Conservation (phyloP, 2,113 vertebrate genomes). For the Amphilophus citrinellus region DNA sequence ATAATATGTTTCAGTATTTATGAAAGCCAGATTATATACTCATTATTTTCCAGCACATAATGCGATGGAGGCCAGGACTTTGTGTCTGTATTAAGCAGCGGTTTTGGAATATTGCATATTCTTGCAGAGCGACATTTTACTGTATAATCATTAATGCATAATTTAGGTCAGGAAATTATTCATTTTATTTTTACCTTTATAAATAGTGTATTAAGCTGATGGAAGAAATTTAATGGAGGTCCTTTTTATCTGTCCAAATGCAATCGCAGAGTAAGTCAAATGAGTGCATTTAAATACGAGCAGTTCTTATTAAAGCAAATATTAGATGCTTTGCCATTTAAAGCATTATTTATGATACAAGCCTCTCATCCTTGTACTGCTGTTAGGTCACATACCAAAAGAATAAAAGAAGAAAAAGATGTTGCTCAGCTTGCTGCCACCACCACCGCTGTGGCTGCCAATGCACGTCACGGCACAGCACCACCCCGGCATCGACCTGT, state of each 20-base stretch:
- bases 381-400: conserved; percentile 10
- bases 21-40: background rate
- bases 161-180: background rate
- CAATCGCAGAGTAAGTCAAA: background rate
- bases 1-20: background rate
- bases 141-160: background rate
- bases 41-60: background rate
- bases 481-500: conserved; percentile 42
- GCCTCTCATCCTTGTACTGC: background rate
- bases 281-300: background rate
- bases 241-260: background rate
- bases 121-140: background rate
- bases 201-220: background rate
- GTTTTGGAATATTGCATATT: background rate
- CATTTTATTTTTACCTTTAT: background rate
- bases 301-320: background rate
- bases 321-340: conserved; percentile 14
- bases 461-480: conserved; percentile 18
- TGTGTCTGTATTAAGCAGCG: background rate
- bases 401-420: conserved; percentile 1
- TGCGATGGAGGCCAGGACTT: background rate
- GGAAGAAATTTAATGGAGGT: background rate
- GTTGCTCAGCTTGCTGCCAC: conserved; percentile 39
- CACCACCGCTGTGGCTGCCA: background rate
- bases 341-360: conserved; percentile 14